These are phyloP conservation scores for Corydoras sp. DNA, from an alignment of 2,113 vertebrate genomes.

Conservation along the genomic window DNA sequence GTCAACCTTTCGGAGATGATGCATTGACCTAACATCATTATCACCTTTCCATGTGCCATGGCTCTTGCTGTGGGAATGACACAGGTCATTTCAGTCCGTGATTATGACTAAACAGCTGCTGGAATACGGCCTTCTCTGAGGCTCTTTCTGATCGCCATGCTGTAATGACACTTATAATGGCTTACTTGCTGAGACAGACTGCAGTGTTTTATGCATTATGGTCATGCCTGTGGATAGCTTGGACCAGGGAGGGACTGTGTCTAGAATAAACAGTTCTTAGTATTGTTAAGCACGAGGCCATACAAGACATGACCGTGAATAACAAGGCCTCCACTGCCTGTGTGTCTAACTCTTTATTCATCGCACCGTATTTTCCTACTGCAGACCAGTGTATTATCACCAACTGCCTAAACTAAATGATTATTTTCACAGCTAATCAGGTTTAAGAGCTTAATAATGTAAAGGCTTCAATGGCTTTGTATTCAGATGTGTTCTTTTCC, in stretches of 20 bases:
- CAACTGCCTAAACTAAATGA: conserved; percentile 8
- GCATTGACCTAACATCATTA: conserved; percentile 32
- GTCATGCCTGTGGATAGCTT: conserved; percentile 57
- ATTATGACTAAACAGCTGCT: conserved; percentile 55
- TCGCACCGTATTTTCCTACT: conserved; percentile 22
- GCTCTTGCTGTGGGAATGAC: conserved; percentile 34
- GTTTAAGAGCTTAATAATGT: neutral
- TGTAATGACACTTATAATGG: conserved; percentile 41
- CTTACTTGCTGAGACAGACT: conserved; percentile 28
- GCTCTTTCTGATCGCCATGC: conserved; percentile 34
- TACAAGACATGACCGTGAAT: conserved; percentile 66
- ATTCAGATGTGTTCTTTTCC: neutral
- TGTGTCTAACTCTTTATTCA: conserved; percentile 25
- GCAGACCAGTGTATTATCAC: conserved; percentile 7
- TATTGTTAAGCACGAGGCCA: conserved; percentile 40
- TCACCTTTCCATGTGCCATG: conserved; percentile 14
- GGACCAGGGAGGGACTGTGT: conserved; percentile 57
- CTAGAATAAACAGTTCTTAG: conserved; percentile 57
- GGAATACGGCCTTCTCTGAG: conserved; percentile 27
- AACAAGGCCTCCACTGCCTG: conserved; percentile 46
- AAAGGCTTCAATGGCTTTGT: neutral
- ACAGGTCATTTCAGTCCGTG: conserved; percentile 49
- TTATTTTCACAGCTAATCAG: neutral
- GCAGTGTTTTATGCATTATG: conserved; percentile 56
- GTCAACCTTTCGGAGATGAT: conserved; percentile 38